Percentiles rank a stretch among this genome's conserved stretches.
Evolutionary conservation across 2,888 invertebrate genomes (phyloP).

Genomic region (Lasioglossum vierecki): DNA sequence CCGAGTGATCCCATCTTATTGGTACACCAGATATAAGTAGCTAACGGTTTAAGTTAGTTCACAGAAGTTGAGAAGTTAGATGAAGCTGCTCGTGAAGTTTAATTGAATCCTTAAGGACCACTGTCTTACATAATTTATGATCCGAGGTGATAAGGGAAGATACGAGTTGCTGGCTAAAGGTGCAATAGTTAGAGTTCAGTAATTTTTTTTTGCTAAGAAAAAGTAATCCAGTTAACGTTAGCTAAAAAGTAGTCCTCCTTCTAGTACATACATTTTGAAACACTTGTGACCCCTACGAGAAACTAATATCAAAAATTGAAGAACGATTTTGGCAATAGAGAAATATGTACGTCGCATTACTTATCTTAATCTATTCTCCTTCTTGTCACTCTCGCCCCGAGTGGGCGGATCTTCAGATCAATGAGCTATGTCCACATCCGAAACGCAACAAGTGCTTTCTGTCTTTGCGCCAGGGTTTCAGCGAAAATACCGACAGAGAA

Average conservation of each 20-base stretch:
- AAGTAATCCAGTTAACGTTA: background rate
- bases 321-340: background rate
- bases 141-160: background rate
- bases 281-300: background rate
- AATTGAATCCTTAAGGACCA: background rate
- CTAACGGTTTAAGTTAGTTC: background rate
- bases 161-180: background rate
- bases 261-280: background rate
- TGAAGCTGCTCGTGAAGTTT: background rate
- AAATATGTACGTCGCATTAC: background rate
- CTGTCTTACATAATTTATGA: background rate
- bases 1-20: background rate
- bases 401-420: background rate
- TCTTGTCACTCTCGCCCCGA: background rate
- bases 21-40: constrained; percentile 5
- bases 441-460: background rate
- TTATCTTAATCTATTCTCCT: background rate
- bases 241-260: background rate
- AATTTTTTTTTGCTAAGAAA: background rate
- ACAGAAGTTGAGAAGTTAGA: background rate
- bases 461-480: background rate
- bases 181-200: background rate
- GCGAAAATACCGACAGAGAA: background rate
- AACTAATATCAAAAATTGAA: background rate
- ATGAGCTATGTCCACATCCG: background rate